Evolutionary conservation across 2,113 vertebrate species (phyloP), one percentile per base, ranked within the genome.

Genomic region (Patagioenas fasciata): DNA sequence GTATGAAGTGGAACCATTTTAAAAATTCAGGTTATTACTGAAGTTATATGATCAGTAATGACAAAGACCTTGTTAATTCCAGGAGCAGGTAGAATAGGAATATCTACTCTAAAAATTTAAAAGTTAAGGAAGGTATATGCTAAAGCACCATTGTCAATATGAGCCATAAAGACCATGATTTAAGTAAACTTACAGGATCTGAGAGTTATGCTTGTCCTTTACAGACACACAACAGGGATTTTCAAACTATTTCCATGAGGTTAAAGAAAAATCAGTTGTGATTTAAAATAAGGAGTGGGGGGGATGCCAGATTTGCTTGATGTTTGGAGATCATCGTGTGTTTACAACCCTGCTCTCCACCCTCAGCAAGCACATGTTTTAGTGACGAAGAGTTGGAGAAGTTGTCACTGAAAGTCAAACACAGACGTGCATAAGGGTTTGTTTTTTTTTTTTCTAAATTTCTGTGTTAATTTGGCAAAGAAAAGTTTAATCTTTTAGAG

Each of bases 331-430:
- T 67, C 34, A 73, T 73, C 28, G 8, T 91, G 90, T 91, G 85
- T 96, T 95, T 96, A 96, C 79, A 94, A 88, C 36, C 21, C 54
- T 93, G 36, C 62, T 80, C 74, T 73, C 82, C 94, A 90, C 88
- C 82, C 88, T 74, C n/a, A 2, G 66, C 23, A 88, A 95, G 67
- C 42, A 83, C 73, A 89, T 10, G 0, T 89, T 95, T 95, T 85
- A 51, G 77, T 26, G 15, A 74, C 5, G 4, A 96, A 92, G 73
- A 97, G 85, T 78, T 94, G 89, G 91, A 69, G 58, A 89, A 88
- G 40, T 42, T 97, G 93, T 65, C 51, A 92, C 82, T 81, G 56
- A 34, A 97, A 94, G 53, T 92, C 48, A 74, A 70, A 85, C 42
- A 40, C 40, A 69, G 54, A 80, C 20, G 5, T 73, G 28, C 48